phyloP scores from a whole-genome alignment of 2,113 vertebrate genomes.

The Microcebus murinus region DNA sequence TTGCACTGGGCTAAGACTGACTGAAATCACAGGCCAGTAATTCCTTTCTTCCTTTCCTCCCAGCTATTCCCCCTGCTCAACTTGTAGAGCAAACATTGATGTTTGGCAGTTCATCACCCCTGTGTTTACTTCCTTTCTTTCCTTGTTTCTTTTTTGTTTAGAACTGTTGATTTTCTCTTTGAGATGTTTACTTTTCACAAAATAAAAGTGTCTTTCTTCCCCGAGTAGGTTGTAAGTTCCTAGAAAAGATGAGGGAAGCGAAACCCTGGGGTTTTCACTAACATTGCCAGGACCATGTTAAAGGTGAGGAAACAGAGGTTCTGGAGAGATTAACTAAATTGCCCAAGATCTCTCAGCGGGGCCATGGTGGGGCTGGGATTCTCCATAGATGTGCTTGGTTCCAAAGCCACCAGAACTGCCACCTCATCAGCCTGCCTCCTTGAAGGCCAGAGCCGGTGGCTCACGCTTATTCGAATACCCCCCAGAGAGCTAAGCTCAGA shows the following conservation, averaged over 20 bases:
- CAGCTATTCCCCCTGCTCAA: not conserved
- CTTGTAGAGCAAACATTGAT: not conserved
- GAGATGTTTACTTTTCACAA: not conserved
- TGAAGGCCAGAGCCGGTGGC: not conserved
- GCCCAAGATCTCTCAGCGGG: not conserved
- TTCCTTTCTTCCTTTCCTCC: not conserved
- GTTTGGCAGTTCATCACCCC: not conserved
- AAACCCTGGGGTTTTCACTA: not conserved
- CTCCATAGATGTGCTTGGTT: not conserved
- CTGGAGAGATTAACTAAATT: not conserved
- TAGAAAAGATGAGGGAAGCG: not conserved
- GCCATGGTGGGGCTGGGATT: not conserved
- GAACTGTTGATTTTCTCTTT: not conserved
- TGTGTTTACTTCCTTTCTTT: not conserved
- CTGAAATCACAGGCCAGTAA: not conserved
- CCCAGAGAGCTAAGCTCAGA: not conserved
- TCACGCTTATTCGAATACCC: not conserved
- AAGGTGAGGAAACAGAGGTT: not conserved
- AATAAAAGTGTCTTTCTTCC: not conserved
- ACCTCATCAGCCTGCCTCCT: not conserved
- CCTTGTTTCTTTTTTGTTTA: not conserved
- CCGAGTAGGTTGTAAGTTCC: not conserved
- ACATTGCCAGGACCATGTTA: not conserved
- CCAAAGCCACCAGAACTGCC: not conserved
- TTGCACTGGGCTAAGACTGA: not conserved